phyloP scores from a whole-genome alignment of 2,888 invertebrate species.

The Auanema freiburgensis region DNA sequence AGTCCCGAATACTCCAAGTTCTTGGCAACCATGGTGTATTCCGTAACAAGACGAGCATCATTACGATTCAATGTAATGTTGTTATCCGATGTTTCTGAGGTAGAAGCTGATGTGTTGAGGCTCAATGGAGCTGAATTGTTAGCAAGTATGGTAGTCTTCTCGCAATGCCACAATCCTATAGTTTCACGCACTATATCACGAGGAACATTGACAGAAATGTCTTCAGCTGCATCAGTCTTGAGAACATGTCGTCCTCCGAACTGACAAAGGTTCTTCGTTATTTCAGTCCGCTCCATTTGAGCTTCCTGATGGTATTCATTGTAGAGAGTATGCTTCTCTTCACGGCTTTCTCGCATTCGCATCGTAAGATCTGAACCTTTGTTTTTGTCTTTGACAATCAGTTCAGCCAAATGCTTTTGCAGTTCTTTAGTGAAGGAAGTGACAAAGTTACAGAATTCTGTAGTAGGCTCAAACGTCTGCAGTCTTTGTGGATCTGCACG shows the following conservation, averaged over 20 bases:
- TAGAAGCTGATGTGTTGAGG: constrained; percentile 28
- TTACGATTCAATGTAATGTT: constrained; percentile 8
- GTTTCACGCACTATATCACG: constrained; percentile 35
- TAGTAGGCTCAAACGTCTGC: constrained; percentile 30
- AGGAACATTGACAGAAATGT: constrained; percentile 30
- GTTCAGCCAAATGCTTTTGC: constrained; percentile 10
- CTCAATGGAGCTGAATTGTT: constrained; percentile 32
- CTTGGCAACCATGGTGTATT: constrained; percentile 13
- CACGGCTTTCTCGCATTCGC: constrained; percentile 28
- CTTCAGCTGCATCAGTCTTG: constrained; percentile 54
- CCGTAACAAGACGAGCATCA: constrained; percentile 8
- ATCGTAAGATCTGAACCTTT: constrained; percentile 26
- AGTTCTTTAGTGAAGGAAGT: constrained; percentile 16
- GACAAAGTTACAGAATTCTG: constrained; percentile 21
- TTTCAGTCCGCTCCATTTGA: constrained; percentile 22
- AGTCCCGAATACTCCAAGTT: constrained; percentile 25
- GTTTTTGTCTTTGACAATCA: constrained; percentile 32
- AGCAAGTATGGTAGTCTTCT: constrained; percentile 27
- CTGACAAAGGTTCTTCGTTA: constrained; percentile 25
- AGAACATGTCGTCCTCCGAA: constrained; percentile 39
- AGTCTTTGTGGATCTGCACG: constrained; percentile 21
- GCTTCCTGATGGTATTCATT: constrained; percentile 27
- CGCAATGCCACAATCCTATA: constrained; percentile 29
- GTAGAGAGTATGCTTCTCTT: constrained; percentile 39
- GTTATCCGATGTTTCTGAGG: constrained; percentile 16